A percentile compares a stretch with the other conserved stretches of the same genome.
These are phyloP conservation scores for Cynaeus angustus DNA, from an alignment of 2,888 invertebrate species.

Conservation along the genomic window DNA sequence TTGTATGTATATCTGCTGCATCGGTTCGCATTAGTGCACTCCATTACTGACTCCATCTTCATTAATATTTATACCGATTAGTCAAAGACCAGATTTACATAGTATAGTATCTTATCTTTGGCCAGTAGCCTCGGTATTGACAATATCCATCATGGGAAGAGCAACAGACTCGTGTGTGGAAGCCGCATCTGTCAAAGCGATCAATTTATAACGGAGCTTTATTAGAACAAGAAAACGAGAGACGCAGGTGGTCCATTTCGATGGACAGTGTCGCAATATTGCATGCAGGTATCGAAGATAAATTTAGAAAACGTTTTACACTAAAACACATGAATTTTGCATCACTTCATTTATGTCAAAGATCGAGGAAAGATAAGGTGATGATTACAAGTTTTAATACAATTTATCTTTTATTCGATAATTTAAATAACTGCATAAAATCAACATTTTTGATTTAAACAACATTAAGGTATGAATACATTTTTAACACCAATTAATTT, in stretches of 20 bases:
- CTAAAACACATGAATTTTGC: too few species aligned
- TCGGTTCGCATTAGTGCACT: conserved; percentile 54
- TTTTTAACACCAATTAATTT: too few species aligned
- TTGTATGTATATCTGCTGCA: conserved; percentile 46
- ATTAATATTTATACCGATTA: conserved; percentile 58
- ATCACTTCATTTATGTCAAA: too few species aligned
- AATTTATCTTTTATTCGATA: too few species aligned
- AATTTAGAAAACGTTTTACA: too few species aligned
- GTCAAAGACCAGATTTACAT: conserved; percentile 52
- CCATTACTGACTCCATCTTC: conserved; percentile 55
- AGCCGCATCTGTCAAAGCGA: conserved; percentile 42
- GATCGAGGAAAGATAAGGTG: too few species aligned
- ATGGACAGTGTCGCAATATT: conserved; percentile 32
- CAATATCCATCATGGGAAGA: conserved; percentile 53
- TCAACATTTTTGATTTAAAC: too few species aligned
- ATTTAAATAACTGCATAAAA: too few species aligned
- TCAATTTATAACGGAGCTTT: conserved; percentile 31
- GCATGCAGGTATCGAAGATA: background rate
- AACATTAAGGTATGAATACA: too few species aligned
- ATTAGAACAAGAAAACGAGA: conserved; percentile 31
- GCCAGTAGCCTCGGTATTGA: conserved; percentile 52
- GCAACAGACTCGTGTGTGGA: conserved; percentile 34
- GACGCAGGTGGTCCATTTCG: conserved; percentile 34
- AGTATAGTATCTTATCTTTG: conserved; percentile 47
- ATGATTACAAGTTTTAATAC: too few species aligned